phyloP scores from a whole-genome alignment of 2,113 vertebrate genomes.

The Burhinus oedicnemus region DNA sequence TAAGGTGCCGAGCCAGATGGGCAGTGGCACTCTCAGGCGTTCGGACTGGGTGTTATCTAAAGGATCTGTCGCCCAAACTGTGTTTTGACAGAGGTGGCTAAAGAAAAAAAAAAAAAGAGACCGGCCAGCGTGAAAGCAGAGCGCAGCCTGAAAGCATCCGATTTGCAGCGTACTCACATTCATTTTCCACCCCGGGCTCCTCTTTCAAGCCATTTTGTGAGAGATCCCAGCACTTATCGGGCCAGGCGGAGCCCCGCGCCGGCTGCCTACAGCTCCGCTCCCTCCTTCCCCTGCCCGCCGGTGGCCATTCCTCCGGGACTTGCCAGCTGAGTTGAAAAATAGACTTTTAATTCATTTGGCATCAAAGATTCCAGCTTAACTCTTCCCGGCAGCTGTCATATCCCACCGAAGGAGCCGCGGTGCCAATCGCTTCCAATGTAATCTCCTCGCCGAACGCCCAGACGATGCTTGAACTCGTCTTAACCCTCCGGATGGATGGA shows the following conservation, averaged over 20 bases:
- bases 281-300: slow-evolving; percentile 58
- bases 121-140: neutral
- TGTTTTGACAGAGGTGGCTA: neutral
- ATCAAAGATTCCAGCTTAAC: slow-evolving; percentile 51
- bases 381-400: slow-evolving; percentile 51
- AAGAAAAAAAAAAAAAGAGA: neutral
- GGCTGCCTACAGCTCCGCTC: slow-evolving; percentile 38
- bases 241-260: neutral
- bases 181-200: slow-evolving; percentile 68
- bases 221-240: neutral
- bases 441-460: neutral
- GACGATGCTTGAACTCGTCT: slow-evolving; percentile 28
- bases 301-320: slow-evolving; percentile 68
- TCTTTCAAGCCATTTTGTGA: slow-evolving; percentile 81
- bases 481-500: slow-evolving; percentile 26
- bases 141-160: neutral
- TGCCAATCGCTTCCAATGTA: slow-evolving; percentile 39
- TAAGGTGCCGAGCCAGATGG: neutral
- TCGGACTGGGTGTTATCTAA: neutral
- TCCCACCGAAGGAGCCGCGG: slow-evolving; percentile 14
- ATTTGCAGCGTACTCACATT: slow-evolving; percentile 74
- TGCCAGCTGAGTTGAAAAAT: slow-evolving; percentile 63
- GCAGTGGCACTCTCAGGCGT: neutral
- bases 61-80: neutral
- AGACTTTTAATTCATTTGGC: slow-evolving; percentile 71